phyloP scores from a whole-genome alignment of 2,888 invertebrate genomes.

The Papilio demoleus region DNA sequence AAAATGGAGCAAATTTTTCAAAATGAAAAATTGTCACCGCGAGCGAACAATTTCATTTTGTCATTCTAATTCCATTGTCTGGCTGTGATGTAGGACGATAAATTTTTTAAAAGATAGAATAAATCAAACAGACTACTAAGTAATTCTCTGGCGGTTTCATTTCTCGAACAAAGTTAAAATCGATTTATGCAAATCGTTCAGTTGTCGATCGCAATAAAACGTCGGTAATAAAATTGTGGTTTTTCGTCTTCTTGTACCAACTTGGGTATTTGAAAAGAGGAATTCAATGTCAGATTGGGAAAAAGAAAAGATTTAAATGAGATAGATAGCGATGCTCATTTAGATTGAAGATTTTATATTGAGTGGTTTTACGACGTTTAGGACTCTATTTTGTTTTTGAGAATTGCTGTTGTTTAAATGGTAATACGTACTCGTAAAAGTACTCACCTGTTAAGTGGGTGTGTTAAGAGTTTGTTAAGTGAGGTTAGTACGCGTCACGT shows the following conservation, averaged over 20 bases:
- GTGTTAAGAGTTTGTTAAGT: conserved; percentile 40
- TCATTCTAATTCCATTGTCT: conserved; percentile 43
- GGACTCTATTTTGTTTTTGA: not conserved
- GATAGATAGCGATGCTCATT: conserved; percentile 28
- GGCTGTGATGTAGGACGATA: conserved; percentile 40
- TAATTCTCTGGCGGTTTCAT: conserved; percentile 42
- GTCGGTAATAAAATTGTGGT: conserved; percentile 41
- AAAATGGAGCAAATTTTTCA: conserved; percentile 40
- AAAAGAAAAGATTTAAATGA: conserved; percentile 37
- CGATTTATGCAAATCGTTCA: conserved; percentile 42
- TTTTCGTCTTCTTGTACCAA: conserved; percentile 39
- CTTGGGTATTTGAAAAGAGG: conserved; percentile 32
- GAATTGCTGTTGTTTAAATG: not conserved
- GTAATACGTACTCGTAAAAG: conserved; percentile 18
- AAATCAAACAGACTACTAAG: conserved; percentile 42
- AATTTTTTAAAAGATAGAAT: conserved; percentile 42
- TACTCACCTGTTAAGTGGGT: conserved; percentile 40
- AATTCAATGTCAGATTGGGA: conserved; percentile 38
- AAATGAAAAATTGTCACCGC: conserved; percentile 38
- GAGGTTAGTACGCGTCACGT: conserved; percentile 52
- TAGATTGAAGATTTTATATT: conserved; percentile 20
- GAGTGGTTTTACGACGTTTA: conserved; percentile 9
- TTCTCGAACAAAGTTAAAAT: conserved; percentile 42
- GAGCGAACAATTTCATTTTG: conserved; percentile 42
- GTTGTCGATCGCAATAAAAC: conserved; percentile 43